phyloP scores from a whole-genome alignment of 2,797 vertebrate species.

The Anolis apletophallus region DNA sequence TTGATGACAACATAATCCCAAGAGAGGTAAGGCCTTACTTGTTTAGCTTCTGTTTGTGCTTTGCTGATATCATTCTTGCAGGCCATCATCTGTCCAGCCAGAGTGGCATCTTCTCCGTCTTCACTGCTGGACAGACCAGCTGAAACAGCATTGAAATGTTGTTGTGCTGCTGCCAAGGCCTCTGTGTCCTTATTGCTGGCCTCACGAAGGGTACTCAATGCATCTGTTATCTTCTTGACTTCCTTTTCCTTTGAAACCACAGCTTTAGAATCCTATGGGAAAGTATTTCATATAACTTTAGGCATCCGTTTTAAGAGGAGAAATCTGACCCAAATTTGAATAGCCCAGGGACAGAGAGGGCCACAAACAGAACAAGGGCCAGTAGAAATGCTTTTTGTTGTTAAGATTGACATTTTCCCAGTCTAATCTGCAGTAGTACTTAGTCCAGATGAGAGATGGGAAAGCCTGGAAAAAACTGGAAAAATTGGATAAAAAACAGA shows the following conservation, averaged over 20 bases:
- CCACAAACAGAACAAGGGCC: not conserved
- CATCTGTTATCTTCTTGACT: slow-evolving; percentile 80
- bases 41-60: slow-evolving; percentile 91
- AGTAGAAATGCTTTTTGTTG: not conserved
- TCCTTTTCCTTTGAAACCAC: slow-evolving; percentile 88
- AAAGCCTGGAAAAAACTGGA: too few relatives aligned
- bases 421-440: not conserved
- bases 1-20: not conserved
- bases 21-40: slow-evolving; percentile 77
- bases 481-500: too few relatives aligned
- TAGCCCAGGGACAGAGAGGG: not conserved
- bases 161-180: slow-evolving; percentile 85
- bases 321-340: not conserved
- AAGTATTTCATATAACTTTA: slow-evolving; percentile 16
- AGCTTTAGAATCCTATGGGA: slow-evolving; percentile 87
- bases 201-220: slow-evolving; percentile 81
- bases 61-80: slow-evolving; percentile 97
- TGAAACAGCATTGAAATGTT: slow-evolving; percentile 91
- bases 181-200: slow-evolving; percentile 80
- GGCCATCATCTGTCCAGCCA: slow-evolving; percentile 93
- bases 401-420: not conserved
- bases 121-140: slow-evolving; percentile 91
- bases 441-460: not conserved
- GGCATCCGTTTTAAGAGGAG: not conserved
- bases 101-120: slow-evolving; percentile 87